Evolutionary conservation across 2,888 invertebrate genomes (phyloP).

Genomic region (Malacosoma neustria): DNA sequence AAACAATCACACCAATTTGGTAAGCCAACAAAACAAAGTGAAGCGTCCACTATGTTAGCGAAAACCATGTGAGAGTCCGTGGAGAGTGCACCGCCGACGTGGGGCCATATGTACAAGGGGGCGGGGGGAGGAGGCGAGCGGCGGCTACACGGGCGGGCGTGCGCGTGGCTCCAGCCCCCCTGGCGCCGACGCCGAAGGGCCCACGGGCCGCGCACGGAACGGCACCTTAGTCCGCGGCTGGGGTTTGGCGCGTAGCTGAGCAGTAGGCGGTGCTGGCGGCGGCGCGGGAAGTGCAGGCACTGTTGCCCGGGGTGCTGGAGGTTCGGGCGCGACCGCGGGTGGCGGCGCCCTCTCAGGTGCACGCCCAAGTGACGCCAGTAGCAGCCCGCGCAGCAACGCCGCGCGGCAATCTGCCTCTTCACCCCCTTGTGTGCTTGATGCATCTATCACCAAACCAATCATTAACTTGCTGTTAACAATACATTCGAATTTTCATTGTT

Average conservation of each 20-base stretch:
- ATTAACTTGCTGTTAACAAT: no score
- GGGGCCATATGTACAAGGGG: constrained; percentile 15
- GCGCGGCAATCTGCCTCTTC: constrained; percentile 52
- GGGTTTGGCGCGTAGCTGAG: constrained; percentile 49
- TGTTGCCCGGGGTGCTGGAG: constrained; percentile 21
- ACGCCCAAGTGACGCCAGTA: constrained; percentile 62
- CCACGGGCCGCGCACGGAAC: constrained; percentile 5
- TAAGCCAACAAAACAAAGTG: constrained; percentile 68
- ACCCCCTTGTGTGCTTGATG: constrained; percentile 28
- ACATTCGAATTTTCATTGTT: no score
- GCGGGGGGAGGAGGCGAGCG: constrained; percentile 24
- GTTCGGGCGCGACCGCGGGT: constrained; percentile 19
- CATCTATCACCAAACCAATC: constrained; percentile 20
- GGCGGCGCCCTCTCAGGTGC: constrained; percentile 29
- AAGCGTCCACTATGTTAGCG: constrained; percentile 65
- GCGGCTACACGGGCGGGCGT: constrained; percentile 42
- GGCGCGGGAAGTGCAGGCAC: constrained; percentile 20
- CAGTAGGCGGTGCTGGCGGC: constrained; percentile 27
- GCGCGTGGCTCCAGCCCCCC: constrained; percentile 34
- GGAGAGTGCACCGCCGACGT: constrained; percentile 19
- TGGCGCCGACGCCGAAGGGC: constrained; percentile 16
- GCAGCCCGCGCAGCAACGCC: constrained; percentile 55
- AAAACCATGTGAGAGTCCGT: constrained; percentile 45
- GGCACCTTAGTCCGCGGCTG: constrained; percentile 55
- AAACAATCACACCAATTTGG: constrained; percentile 68